Evolutionary conservation across 92 coral and sea anemone species (phyloP), one percentile per base, ranked within the genome.

Genomic region (Palythoa heliodiscus): DNA sequence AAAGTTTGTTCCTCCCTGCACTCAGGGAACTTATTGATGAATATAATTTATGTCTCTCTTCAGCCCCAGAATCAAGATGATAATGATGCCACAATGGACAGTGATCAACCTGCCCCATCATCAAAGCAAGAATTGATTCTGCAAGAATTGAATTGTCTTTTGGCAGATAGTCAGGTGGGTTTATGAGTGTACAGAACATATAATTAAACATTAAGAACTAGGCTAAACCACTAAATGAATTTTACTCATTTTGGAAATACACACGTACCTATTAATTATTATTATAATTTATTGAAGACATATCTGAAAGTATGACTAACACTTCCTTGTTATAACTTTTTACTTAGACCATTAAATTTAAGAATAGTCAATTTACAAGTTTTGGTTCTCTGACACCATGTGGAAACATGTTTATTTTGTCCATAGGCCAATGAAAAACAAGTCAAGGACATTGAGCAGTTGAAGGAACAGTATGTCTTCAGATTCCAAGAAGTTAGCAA

Each of bases 391-490:
- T 71, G 8, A 63, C n/a, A 3, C 7, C 29, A 4, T 23, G 7
- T 20, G n/a, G 17, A 1, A 78, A 54, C 58, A 19, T 52, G 5
- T 48, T 35, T 20, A 10, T 48, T 76, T 72, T 13, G 50, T 16
- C 48, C 43, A 52, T 9, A 96, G 99, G 82, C 87, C 61, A 92
- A 94, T 88, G 98, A 96, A 71, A 69, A 76, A 17, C 82, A 94
- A 12, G 92, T 93, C 20, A 96, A 96, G 85, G 88, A 75, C 66
- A 86, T 96, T 14, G 99, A 96, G 68, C 98, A 94, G 76, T 15
- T 89, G 54, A 96, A 96, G 60, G 99, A 96, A 83, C 93, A 91
- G 69, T 96, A 94, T 67, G 94, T 94, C 10, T 91, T 96, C 52
- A 87, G 90, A 71, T 96, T 95, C 80, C 95, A 95, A 73, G 99